Conservation (phyloP, 2,113 vertebrate genomes). For the Pterocles burchelli region DNA sequence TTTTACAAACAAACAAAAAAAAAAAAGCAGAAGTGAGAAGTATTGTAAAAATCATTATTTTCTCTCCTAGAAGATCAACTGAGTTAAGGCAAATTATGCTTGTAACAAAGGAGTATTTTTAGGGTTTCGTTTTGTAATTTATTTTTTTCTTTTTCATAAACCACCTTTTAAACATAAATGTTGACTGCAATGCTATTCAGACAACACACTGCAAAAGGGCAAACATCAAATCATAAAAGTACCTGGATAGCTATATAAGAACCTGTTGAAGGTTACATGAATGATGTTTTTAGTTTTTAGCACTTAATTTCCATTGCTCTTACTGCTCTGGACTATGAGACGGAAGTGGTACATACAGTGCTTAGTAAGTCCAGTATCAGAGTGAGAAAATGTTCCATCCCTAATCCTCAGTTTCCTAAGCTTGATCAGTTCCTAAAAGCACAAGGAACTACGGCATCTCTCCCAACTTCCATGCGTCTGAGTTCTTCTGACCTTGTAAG, state of each 20-base stretch:
- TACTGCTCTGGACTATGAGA: background rate
- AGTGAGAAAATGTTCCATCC: background rate
- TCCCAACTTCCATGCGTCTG: background rate
- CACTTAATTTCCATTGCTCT: background rate
- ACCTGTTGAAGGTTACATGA: background rate
- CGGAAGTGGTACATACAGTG: background rate
- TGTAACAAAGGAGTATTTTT: background rate
- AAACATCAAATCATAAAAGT: background rate
- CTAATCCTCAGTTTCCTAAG: background rate
- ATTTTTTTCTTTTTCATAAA: background rate
- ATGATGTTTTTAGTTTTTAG: background rate
- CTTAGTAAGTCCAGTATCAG: background rate
- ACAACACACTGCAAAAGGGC: background rate
- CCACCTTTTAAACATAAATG: background rate
- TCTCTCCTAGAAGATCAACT: background rate
- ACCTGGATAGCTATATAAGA: background rate
- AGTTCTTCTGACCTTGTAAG: background rate
- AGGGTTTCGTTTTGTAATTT: background rate
- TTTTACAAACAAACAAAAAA: background rate
- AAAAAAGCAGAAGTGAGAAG: background rate
- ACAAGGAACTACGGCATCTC: background rate
- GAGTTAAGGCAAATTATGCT: background rate
- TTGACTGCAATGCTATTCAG: background rate
- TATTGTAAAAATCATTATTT: background rate
- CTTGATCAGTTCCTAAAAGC: background rate